phyloP scores from a whole-genome alignment of 2,888 invertebrate species.

The Sussaba pulchella region DNA sequence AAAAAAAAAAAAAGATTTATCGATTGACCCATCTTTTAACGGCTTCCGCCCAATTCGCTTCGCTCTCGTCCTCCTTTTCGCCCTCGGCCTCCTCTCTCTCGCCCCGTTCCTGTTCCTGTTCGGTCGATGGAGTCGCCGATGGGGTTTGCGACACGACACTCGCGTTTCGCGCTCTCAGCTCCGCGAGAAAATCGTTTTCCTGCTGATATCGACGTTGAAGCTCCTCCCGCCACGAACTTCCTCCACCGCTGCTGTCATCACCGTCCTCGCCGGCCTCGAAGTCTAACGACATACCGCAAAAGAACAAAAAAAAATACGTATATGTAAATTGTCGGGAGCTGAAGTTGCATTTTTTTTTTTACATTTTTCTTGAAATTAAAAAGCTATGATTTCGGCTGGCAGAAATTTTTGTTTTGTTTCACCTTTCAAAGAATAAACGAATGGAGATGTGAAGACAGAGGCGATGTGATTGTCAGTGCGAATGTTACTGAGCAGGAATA shows the following conservation, averaged over 20 bases:
- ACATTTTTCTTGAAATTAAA: no score
- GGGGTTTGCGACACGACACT: conserved; percentile 79
- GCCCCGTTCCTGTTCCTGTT: conserved; percentile 78
- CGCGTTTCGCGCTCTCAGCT: conserved; percentile 85
- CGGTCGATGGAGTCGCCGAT: conserved; percentile 77
- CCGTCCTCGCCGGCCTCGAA: conserved; percentile 90
- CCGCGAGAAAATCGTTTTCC: conserved; percentile 86
- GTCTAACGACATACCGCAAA: conserved; percentile 84
- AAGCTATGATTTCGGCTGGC: no score
- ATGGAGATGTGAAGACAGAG: not conserved
- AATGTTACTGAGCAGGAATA: conserved; percentile 12
- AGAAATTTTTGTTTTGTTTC: not conserved
- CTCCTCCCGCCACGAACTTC: conserved; percentile 86
- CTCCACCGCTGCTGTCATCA: conserved; percentile 86
- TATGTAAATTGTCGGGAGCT: conserved; percentile 36
- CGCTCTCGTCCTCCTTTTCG: conserved; percentile 81
- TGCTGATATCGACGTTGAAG: conserved; percentile 87
- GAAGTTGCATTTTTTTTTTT: not conserved
- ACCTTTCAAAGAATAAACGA: not conserved
- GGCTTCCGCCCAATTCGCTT: conserved; percentile 88
- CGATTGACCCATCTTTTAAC: conserved; percentile 89
- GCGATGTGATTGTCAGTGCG: conserved; percentile 6
- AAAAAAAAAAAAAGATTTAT: conserved; percentile 82
- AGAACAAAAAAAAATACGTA: no score
- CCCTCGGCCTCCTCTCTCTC: conserved; percentile 85